Conservation (phyloP, 2,113 vertebrate genomes). For the Fukomys damarensis region DNA sequence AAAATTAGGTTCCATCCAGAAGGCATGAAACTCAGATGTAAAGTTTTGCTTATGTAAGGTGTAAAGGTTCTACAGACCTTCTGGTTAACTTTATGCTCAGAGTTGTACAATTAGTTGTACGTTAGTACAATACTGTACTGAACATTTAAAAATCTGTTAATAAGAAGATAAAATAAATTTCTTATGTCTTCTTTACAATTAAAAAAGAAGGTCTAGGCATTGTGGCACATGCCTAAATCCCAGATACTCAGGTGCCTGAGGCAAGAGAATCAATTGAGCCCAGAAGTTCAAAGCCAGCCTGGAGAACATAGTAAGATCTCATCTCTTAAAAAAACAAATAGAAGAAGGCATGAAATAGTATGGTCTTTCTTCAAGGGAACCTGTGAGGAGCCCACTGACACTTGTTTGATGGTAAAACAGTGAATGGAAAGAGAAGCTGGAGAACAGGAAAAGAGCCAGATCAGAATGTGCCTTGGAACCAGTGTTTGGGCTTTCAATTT, state of each 20-base stretch:
- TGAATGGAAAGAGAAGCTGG: neutral
- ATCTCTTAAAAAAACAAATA: neutral
- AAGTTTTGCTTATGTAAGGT: neutral
- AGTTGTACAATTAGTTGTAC: neutral
- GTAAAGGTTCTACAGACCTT: neutral
- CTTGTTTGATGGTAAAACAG: neutral
- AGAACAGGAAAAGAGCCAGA: neutral
- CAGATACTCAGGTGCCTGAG: neutral
- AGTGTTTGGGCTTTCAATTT: neutral
- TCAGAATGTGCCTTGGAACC: neutral
- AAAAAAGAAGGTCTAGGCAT: neutral
- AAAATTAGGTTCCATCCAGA: neutral
- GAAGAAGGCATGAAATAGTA: neutral
- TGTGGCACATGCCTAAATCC: neutral
- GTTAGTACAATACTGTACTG: neutral
- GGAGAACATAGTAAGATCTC: neutral
- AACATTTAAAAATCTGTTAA: constrained; percentile 12
- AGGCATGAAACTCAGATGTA: neutral
- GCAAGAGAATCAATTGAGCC: neutral
- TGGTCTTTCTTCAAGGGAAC: neutral
- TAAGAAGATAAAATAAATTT: neutral
- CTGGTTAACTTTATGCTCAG: neutral
- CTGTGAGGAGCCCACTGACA: neutral
- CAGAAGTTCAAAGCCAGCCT: neutral
- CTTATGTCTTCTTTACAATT: neutral